These are phyloP conservation scores for Mastomys natalensis DNA, from an alignment of 2,113 vertebrate genomes.

Conservation along the genomic window DNA sequence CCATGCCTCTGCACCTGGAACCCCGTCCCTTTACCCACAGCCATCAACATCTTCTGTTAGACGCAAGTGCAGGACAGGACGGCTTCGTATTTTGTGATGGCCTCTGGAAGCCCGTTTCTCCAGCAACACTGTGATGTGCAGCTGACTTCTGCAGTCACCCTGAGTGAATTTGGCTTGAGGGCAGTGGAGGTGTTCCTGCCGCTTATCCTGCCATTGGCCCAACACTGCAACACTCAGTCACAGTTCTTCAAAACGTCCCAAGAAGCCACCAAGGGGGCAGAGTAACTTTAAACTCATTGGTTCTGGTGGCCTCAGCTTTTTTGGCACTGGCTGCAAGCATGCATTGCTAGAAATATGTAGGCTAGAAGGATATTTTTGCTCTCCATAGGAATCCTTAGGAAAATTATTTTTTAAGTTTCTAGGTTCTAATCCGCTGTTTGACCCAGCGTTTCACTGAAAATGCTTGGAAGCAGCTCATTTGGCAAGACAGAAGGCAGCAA, in stretches of 20 bases:
- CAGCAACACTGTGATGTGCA: background rate
- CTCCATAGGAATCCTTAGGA: background rate
- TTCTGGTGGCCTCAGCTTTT: background rate
- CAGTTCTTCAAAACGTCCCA: background rate
- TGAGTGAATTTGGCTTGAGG: background rate
- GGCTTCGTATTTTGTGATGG: background rate
- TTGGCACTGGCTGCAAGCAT: background rate
- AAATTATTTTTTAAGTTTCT: background rate
- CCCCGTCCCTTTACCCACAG: accelerated
- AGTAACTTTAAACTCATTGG: background rate
- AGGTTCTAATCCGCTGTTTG: background rate
- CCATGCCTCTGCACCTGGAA: background rate
- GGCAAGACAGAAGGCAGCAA: background rate
- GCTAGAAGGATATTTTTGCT: background rate
- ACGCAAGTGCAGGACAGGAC: background rate
- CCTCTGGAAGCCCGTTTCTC: background rate
- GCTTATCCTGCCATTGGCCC: background rate
- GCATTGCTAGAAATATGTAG: background rate
- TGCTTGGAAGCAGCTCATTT: background rate
- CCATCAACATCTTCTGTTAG: background rate
- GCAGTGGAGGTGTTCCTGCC: background rate
- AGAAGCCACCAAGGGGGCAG: background rate
- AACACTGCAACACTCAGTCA: background rate
- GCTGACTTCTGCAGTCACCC: background rate
- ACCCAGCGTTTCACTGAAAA: background rate